Evolutionary conservation across 37 sponge, comb jelly and placozoan genomes (phyloP).

Genomic region (Tethya wilhelma): DNA sequence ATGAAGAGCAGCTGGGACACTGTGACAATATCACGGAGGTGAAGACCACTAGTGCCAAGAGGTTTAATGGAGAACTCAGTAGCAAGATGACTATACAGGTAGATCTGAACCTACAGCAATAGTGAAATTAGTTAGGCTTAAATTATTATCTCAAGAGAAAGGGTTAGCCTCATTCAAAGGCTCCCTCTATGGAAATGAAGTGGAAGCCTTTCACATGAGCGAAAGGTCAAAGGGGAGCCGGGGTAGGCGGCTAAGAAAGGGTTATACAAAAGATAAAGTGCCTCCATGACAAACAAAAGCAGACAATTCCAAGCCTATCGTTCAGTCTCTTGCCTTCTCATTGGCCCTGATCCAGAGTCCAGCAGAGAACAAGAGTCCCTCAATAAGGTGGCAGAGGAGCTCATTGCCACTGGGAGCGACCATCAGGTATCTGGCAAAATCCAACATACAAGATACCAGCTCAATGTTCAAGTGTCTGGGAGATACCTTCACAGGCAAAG

Average conservation of each 20-base stretch:
- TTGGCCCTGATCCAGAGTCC: slow-evolving; percentile 64
- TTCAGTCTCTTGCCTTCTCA: slow-evolving; percentile 18
- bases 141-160: no score
- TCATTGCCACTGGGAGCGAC: slow-evolving; percentile 47
- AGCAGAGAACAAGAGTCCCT: slow-evolving; percentile 71
- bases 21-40: slow-evolving; percentile 49
- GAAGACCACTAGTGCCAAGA: slow-evolving; percentile 36
- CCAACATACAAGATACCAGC: slow-evolving; percentile 42
- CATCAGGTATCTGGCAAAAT: slow-evolving; percentile 49
- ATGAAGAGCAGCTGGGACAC: slow-evolving; percentile 60
- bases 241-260: background rate
- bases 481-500: slow-evolving; percentile 22
- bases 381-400: slow-evolving; percentile 61
- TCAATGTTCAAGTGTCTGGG: slow-evolving; percentile 49
- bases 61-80: slow-evolving; percentile 40
- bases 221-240: background rate
- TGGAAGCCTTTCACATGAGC: no score
- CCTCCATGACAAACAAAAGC: background rate
- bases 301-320: background rate
- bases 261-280: background rate
- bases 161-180: background rate
- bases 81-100: slow-evolving; percentile 69
- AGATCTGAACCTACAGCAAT: slow-evolving; percentile 78
- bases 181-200: no score
- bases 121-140: no score